These are phyloP conservation scores for Vanacampus margaritifer DNA, from an alignment of 2,113 vertebrate species.

Conservation along the genomic window DNA sequence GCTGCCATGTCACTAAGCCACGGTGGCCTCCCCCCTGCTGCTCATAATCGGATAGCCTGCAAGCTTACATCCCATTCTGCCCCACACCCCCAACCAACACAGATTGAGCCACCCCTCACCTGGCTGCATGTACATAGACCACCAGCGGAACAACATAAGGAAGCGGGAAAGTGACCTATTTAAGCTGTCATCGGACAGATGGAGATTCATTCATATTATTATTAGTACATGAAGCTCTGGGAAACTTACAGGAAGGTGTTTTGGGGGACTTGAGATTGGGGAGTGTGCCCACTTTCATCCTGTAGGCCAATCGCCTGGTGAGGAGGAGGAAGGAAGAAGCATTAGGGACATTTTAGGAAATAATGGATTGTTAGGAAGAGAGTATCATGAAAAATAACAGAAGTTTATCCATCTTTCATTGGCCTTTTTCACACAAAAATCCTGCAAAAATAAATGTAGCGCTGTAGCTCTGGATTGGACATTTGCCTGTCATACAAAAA, in stretches of 20 bases:
- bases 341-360: background rate
- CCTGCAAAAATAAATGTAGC: too few species aligned
- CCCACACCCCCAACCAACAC: background rate
- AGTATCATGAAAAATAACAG: too few species aligned
- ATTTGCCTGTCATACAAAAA: too few species aligned
- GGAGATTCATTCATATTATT: slow-evolving; percentile 61
- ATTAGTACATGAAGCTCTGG: background rate
- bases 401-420: too few species aligned
- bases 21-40: slow-evolving; percentile 45
- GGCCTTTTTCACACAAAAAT: too few species aligned
- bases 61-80: slow-evolving; percentile 46
- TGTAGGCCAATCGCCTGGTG: slow-evolving; percentile 83
- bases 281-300: slow-evolving; percentile 82
- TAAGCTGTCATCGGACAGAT: slow-evolving; percentile 50
- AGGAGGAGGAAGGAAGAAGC: slow-evolving; percentile 7
- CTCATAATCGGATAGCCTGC: slow-evolving; percentile 58
- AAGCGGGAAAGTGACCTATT: slow-evolving; percentile 24
- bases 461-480: too few species aligned
- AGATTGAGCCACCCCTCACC: slow-evolving; percentile 45
- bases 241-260: slow-evolving; percentile 84
- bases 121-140: slow-evolving; percentile 19
- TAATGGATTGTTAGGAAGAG: background rate
- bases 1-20: slow-evolving; percentile 57
- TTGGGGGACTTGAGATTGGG: slow-evolving; percentile 80
- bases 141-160: background rate